Percentiles rank a stretch among this genome's conserved stretches.
Evolutionary conservation across 2,797 vertebrate genomes (phyloP).

Genomic region (Hypotaenidia okinawae): DNA sequence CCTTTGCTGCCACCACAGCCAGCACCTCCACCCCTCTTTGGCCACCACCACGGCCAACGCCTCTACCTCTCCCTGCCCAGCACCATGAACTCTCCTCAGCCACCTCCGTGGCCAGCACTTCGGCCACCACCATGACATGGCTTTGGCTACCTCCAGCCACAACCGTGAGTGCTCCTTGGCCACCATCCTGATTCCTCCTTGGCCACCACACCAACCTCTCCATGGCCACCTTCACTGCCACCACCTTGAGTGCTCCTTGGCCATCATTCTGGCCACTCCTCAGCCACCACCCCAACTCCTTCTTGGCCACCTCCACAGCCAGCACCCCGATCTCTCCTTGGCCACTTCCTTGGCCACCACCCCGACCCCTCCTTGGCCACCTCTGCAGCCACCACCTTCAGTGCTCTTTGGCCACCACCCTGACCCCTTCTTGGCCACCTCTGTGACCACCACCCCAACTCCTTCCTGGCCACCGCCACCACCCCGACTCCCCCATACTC

Average conservation of each 20-base stretch:
- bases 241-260: no score
- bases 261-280: no score
- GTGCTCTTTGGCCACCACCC: background rate
- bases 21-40: background rate
- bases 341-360: background rate
- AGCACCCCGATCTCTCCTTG: background rate
- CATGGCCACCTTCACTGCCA: background rate
- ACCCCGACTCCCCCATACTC: no score
- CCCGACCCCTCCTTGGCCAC: no score
- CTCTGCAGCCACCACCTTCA: background rate
- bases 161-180: background rate
- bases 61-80: no score
- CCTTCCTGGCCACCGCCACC: no score
- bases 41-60: background rate
- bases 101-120: background rate
- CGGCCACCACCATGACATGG: background rate
- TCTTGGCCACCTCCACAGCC: background rate
- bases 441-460: background rate
- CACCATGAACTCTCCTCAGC: background rate
- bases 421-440: background rate
- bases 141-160: background rate
- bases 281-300: rapidly evolving
- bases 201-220: background rate
- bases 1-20: background rate
- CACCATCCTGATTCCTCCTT: background rate